Conservation (phyloP, 2,888 invertebrate species). For the Apoda limacodes region DNA sequence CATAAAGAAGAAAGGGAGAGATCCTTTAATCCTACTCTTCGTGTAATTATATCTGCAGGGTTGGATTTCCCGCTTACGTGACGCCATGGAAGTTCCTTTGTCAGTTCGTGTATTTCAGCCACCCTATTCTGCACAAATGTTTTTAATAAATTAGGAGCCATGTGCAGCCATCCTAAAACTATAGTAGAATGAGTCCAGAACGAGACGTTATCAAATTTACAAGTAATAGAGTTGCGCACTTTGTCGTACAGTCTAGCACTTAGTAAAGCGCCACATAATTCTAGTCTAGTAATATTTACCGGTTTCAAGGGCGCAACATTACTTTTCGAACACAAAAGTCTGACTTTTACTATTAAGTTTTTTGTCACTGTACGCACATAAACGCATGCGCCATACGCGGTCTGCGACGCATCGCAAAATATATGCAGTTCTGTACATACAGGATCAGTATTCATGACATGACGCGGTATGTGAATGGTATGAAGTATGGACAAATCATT, state of each 20-base stretch:
- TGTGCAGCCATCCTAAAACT: constrained; percentile 18
- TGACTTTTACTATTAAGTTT: constrained; percentile 1
- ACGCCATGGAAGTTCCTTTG: too few species aligned
- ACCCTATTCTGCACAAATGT: too few species aligned
- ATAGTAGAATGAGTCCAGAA: constrained; percentile 21
- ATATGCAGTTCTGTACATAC: constrained; percentile 18
- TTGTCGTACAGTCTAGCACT: constrained; percentile 17
- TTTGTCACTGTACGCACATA: constrained; percentile 15
- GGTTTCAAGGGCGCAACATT: constrained; percentile 17
- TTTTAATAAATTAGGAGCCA: constrained; percentile 16
- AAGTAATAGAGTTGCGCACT: constrained; percentile 10
- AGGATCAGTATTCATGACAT: constrained; percentile 4
- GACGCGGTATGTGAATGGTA: constrained; percentile 12
- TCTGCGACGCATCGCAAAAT: constrained; percentile 20
- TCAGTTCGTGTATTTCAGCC: too few species aligned
- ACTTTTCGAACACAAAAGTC: constrained; percentile 18
- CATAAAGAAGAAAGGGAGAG: constrained; percentile 5
- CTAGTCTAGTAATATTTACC: constrained; percentile 12
- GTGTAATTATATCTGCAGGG: constrained; percentile 8
- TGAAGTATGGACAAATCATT: constrained; percentile 1
- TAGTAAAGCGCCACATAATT: constrained; percentile 23
- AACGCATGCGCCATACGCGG: constrained; percentile 15
- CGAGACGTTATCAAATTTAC: constrained; percentile 12
- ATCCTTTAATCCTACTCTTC: constrained; percentile 5
- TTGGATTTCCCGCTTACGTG: constrained; percentile 7